phyloP scores from a whole-genome alignment of 2,113 vertebrate genomes.

The Miniopterus natalensis region DNA sequence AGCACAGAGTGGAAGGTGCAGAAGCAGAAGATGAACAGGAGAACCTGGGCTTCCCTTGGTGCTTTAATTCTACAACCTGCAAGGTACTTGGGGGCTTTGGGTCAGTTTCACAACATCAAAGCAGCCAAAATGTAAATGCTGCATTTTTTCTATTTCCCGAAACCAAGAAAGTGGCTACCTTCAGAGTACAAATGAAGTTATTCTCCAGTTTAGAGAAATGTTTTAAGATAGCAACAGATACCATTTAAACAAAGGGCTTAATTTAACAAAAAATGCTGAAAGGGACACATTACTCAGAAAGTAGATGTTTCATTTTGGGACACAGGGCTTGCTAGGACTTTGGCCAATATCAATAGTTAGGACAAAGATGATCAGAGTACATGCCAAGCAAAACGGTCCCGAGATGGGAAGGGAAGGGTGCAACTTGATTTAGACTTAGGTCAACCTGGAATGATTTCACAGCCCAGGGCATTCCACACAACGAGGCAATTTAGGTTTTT shows the following conservation, averaged over 20 bases:
- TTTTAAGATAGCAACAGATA: slow-evolving; percentile 10
- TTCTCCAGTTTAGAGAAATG: background rate
- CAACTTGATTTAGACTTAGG: background rate
- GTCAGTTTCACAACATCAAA: background rate
- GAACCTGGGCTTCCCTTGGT: background rate
- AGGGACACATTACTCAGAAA: background rate
- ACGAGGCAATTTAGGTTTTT: background rate
- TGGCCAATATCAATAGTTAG: background rate
- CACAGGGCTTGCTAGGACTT: background rate
- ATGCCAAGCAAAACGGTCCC: background rate
- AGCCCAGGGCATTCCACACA: background rate
- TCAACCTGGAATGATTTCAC: background rate
- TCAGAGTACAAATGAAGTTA: background rate
- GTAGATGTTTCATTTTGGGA: background rate
- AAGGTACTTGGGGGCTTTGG: background rate
- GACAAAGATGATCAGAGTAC: background rate
- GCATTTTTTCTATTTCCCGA: background rate
- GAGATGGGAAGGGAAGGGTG: background rate
- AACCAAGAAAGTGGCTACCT: background rate
- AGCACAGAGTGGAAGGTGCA: background rate
- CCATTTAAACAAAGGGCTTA: background rate
- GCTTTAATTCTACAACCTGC: background rate
- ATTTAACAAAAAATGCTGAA: slow-evolving; percentile 30
- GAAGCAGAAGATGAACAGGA: background rate
- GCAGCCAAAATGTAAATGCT: background rate